phyloP scores from a whole-genome alignment of 2,888 invertebrate genomes.

The Laothoe populi region DNA sequence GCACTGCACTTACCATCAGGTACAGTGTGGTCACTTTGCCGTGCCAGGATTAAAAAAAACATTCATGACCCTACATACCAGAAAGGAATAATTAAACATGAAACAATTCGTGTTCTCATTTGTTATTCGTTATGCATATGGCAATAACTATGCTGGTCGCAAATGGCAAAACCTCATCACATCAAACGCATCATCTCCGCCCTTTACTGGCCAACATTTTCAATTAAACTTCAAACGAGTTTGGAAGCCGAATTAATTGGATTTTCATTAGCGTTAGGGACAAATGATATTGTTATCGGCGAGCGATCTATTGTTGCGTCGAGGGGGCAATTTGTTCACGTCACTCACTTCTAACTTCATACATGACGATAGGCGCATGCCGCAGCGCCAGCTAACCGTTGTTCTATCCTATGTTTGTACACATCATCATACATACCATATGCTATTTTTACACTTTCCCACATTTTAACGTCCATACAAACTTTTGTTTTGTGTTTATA shows the following conservation, averaged over 20 bases:
- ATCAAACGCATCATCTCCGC: conserved; percentile 71
- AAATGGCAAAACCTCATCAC: conserved; percentile 68
- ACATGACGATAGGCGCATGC: conserved; percentile 7
- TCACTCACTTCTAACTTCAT: conserved; percentile 57
- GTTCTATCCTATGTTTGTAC: conserved; percentile 2
- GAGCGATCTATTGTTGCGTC: conserved; percentile 72
- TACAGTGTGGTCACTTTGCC: too few relatives aligned
- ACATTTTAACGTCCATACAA: not conserved
- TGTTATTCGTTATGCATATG: conserved; percentile 76
- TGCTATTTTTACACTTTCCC: not conserved
- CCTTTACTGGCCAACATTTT: conserved; percentile 73
- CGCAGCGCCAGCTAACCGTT: conserved; percentile 16
- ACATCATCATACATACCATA: not conserved
- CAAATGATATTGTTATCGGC: conserved; percentile 81
- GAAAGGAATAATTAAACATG: conserved; percentile 67
- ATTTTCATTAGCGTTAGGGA: conserved; percentile 82
- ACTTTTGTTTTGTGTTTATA: conserved; percentile 8
- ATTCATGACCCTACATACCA: conserved; percentile 52
- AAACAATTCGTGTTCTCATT: conserved; percentile 57
- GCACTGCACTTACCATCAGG: too few relatives aligned
- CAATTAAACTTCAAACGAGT: conserved; percentile 84
- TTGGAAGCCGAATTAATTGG: conserved; percentile 81
- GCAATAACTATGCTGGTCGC: conserved; percentile 74
- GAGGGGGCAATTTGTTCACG: conserved; percentile 73
- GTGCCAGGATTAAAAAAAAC: too few relatives aligned